Percentiles rank a stretch among this genome's conserved stretches.
phyloP scores from a whole-genome alignment of 2,113 vertebrate species.

The Emberiza fucata region DNA sequence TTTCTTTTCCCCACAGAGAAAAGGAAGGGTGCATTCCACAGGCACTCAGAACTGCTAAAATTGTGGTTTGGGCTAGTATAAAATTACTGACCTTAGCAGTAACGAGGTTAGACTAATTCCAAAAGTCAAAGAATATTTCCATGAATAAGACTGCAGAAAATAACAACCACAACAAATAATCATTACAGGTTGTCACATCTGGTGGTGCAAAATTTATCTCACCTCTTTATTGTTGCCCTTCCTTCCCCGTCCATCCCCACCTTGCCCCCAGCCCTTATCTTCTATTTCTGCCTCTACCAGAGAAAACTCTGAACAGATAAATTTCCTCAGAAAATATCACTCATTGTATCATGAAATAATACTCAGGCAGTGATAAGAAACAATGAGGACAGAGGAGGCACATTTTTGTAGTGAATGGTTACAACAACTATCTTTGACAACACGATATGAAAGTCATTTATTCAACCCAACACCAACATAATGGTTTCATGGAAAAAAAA shows the following conservation, averaged over 20 bases:
- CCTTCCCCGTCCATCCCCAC: background rate
- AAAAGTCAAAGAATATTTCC: background rate
- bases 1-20: background rate
- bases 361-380: background rate
- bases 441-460: constrained; percentile 51
- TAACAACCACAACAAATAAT: background rate
- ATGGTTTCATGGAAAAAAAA: constrained; percentile 25
- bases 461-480: constrained; percentile 34
- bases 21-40: background rate
- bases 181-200: background rate
- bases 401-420: constrained; percentile 43
- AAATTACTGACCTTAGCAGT: background rate
- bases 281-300: background rate
- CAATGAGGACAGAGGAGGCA: background rate
- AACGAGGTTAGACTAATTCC: background rate
- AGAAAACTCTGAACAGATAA: background rate
- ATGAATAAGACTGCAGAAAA: background rate
- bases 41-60: background rate
- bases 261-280: background rate
- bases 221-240: background rate
- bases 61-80: background rate
- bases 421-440: constrained; percentile 51
- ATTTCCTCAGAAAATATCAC: background rate
- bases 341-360: background rate
- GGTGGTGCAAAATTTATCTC: background rate